phyloP scores from a whole-genome alignment of 1,140 invertebrate genomes.

The Rhyacophila brunnea region DNA sequence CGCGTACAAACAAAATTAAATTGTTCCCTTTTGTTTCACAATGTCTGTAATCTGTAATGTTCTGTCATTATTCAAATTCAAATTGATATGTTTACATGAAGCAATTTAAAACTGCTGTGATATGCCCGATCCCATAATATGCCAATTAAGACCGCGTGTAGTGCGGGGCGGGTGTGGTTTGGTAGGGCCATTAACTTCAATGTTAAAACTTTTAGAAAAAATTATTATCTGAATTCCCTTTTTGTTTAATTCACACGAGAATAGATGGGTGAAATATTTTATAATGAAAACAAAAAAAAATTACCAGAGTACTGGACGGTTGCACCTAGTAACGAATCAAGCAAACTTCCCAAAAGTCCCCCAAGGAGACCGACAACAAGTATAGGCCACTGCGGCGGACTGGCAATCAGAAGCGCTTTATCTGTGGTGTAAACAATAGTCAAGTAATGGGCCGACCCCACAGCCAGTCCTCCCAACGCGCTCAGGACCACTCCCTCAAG shows the following conservation, averaged over 20 bases:
- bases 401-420: slow-evolving; percentile 54
- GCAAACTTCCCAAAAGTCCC: slow-evolving; percentile 76
- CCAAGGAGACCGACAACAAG: slow-evolving; percentile 68
- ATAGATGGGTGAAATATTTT: background rate
- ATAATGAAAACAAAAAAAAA: slow-evolving; percentile 21
- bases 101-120: no score
- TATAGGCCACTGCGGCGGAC: slow-evolving; percentile 80
- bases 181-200: no score
- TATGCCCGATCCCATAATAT: no score
- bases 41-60: no score
- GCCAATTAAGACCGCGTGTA: no score
- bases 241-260: background rate
- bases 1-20: no score
- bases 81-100: no score
- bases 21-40: no score
- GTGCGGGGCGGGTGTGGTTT: no score
- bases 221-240: no score
- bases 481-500: slow-evolving; percentile 70
- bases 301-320: slow-evolving; percentile 83
- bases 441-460: slow-evolving; percentile 75
- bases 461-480: slow-evolving; percentile 68
- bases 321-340: slow-evolving; percentile 84
- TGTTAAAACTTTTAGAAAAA: no score
- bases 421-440: slow-evolving; percentile 66
- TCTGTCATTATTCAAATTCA: no score